A percentile compares a stretch with the other conserved stretches of the same genome.
These are phyloP conservation scores for Sinosuthora webbiana DNA, from an alignment of 2,113 vertebrate genomes.

Conservation along the genomic window DNA sequence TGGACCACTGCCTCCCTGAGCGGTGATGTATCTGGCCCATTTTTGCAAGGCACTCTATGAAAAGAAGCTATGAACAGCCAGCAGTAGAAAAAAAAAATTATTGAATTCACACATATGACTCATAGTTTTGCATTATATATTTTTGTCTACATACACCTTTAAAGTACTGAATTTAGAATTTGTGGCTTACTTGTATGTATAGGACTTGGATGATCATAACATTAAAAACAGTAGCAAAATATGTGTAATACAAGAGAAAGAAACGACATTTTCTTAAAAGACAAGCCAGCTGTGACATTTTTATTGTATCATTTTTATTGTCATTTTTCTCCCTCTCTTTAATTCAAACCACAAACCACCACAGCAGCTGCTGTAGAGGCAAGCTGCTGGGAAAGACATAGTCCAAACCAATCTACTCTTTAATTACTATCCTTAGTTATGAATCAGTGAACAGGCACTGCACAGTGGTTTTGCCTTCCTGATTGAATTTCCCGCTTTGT, in stretches of 20 bases:
- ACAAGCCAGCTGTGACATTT: background rate
- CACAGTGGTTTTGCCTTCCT: background rate
- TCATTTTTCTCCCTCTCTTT: background rate
- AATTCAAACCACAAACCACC: background rate
- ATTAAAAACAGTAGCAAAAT: background rate
- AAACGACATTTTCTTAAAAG: background rate
- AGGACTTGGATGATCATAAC: background rate
- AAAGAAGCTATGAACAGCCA: background rate
- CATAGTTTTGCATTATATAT: background rate
- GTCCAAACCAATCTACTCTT: background rate
- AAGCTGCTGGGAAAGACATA: background rate
- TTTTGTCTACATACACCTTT: background rate
- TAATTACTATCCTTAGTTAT: conserved; percentile 23
- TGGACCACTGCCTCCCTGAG: accelerated
- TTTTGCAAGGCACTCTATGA: background rate
- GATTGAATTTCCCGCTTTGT: background rate
- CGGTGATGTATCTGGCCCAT: background rate
- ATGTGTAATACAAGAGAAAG: background rate
- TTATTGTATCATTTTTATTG: background rate
- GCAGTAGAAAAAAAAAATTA: background rate
- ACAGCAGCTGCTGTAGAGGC: background rate
- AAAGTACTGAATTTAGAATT: background rate
- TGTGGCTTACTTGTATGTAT: background rate
- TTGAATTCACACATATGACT: background rate
- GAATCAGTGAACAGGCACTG: conserved; percentile 25